phyloP scores from a whole-genome alignment of 2,888 invertebrate genomes.

The Yponomeuta evonymella region DNA sequence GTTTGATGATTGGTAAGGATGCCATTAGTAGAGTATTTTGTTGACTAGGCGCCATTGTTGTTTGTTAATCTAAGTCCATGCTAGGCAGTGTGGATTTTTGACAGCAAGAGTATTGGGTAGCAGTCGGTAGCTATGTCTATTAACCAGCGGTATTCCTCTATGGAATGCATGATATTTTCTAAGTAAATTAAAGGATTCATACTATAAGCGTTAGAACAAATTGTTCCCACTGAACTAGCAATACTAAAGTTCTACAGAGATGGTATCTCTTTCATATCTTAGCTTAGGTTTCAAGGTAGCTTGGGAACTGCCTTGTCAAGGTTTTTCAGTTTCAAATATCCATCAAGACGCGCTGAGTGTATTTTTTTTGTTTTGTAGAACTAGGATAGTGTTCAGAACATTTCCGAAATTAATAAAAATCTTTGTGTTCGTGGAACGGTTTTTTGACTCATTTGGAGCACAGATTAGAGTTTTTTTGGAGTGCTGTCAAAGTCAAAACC shows the following conservation, averaged over 20 bases:
- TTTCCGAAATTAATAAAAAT: background rate
- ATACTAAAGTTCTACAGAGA: background rate
- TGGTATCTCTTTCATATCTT: background rate
- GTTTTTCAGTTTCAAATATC: background rate
- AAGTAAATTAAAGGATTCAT: conserved; percentile 55
- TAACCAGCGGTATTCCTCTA: conserved; percentile 58
- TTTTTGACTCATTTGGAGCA: background rate
- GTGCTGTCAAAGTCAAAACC: no score
- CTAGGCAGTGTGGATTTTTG: conserved; percentile 49
- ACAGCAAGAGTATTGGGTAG: conserved; percentile 54
- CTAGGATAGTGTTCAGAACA: background rate
- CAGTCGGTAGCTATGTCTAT: conserved; percentile 52
- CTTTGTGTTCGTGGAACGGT: background rate
- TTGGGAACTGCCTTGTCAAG: background rate
- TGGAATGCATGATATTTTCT: conserved; percentile 34
- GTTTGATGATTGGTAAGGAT: background rate
- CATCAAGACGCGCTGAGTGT: background rate
- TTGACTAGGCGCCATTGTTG: background rate
- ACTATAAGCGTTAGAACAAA: background rate
- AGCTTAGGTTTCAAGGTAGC: background rate
- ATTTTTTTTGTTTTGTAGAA: background rate
- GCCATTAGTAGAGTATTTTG: background rate
- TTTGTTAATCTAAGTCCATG: background rate
- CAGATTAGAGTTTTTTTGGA: background rate
- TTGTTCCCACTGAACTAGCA: background rate